These are phyloP conservation scores for Hololepta plana DNA, from an alignment of 2,888 invertebrate species.

Conservation along the genomic window DNA sequence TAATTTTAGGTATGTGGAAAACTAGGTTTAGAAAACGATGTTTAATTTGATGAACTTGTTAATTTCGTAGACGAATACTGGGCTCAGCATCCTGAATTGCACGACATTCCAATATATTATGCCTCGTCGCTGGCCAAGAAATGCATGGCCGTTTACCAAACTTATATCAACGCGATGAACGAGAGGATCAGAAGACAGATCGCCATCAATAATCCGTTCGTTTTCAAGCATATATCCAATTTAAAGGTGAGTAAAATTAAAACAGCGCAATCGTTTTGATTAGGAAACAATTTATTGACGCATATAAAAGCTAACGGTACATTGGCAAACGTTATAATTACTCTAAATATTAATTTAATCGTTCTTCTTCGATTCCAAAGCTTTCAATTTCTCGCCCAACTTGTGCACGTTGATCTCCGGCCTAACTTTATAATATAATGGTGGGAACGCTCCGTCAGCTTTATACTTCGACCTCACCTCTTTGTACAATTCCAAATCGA, in stretches of 20 bases:
- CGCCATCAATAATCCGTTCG: constrained; percentile 95
- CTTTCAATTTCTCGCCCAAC: constrained; percentile 27
- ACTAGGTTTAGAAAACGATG: neutral
- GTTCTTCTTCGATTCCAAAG: too few relatives aligned
- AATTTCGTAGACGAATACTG: constrained; percentile 76
- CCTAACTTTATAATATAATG: constrained; percentile 46
- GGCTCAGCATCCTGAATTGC: constrained; percentile 91
- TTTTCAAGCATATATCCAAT: constrained; percentile 94
- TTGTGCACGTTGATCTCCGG: constrained; percentile 47
- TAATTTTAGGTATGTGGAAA: constrained; percentile 50
- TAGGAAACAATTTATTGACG: too few relatives aligned
- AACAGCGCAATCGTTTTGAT: too few relatives aligned
- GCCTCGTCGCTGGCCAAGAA: constrained; percentile 98
- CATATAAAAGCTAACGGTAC: too few relatives aligned
- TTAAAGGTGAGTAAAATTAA: constrained; percentile 40
- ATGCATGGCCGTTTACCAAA: constrained; percentile 99
- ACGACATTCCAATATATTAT: constrained; percentile 98
- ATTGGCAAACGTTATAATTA: too few relatives aligned
- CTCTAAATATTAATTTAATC: too few relatives aligned
- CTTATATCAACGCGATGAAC: constrained; percentile 99
- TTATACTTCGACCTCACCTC: constrained; percentile 36
- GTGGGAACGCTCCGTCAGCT: constrained; percentile 42
- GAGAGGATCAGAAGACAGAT: constrained; percentile 92
- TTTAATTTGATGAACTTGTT: constrained; percentile 3
- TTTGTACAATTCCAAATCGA: constrained; percentile 45